A percentile compares a stretch with the other conserved stretches of the same genome.
phyloP scores from a whole-genome alignment of 2,888 invertebrate species.

The Mesoligia furuncula region DNA sequence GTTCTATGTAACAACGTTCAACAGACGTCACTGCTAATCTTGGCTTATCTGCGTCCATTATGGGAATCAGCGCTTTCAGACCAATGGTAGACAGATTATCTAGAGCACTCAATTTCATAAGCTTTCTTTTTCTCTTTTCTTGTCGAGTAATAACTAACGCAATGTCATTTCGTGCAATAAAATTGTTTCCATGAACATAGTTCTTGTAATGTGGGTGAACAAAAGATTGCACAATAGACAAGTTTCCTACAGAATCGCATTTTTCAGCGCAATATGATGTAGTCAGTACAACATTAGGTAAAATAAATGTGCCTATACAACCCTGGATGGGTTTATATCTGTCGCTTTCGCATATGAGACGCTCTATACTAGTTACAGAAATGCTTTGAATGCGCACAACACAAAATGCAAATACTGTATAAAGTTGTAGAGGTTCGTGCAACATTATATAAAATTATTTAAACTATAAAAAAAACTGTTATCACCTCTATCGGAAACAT shows the following conservation, averaged over 20 bases:
- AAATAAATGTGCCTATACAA: conserved; percentile 77
- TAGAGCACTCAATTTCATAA: conserved; percentile 68
- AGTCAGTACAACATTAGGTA: conserved; percentile 73
- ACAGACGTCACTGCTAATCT: conserved; percentile 67
- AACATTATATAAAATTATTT: conserved; percentile 37
- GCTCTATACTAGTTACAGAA: conserved; percentile 67
- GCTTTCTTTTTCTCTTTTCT: conserved; percentile 41
- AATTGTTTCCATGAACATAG: conserved; percentile 34
- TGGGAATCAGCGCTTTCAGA: conserved; percentile 69
- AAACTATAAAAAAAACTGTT: conserved; percentile 26
- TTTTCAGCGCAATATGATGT: conserved; percentile 75
- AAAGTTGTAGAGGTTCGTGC: conserved; percentile 30
- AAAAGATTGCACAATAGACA: conserved; percentile 54
- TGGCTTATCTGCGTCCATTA: conserved; percentile 57
- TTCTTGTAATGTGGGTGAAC: conserved; percentile 63
- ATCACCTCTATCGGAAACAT: conserved; percentile 1
- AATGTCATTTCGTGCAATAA: conserved; percentile 57
- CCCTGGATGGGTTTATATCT: conserved; percentile 58
- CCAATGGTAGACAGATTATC: conserved; percentile 70
- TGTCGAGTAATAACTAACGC: conserved; percentile 57
- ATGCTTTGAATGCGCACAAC: conserved; percentile 54
- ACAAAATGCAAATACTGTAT: conserved; percentile 38
- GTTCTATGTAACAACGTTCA: conserved; percentile 66
- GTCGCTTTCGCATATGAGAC: conserved; percentile 69
- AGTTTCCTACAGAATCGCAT: conserved; percentile 68